Percentiles rank a stretch among this genome's conserved stretches.
phyloP scores from a whole-genome alignment of 2,797 vertebrate genomes.

The Coendou prehensilis region DNA sequence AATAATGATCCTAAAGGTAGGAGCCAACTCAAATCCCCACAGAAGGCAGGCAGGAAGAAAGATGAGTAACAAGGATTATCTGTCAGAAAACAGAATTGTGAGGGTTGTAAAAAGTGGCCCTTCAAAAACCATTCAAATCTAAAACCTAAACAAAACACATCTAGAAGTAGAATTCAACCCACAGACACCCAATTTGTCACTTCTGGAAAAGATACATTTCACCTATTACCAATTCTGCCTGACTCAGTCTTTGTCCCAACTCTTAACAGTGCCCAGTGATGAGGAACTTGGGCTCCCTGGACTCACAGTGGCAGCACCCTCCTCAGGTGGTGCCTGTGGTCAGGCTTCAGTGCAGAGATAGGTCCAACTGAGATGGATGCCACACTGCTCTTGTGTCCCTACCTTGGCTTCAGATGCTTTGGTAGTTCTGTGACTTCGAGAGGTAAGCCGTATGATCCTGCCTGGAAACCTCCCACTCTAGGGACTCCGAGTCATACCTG shows the following conservation, averaged over 20 bases:
- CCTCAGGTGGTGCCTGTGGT: not conserved
- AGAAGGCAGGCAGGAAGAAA: not conserved
- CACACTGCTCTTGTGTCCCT: not conserved
- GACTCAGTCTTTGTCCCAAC: constrained; percentile 41
- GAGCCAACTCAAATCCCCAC: not conserved
- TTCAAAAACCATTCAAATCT: constrained; percentile 30
- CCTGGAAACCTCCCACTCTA: constrained; percentile 27
- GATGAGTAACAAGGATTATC: not conserved
- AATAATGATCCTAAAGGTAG: not conserved
- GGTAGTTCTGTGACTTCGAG: not conserved
- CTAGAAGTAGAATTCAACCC: constrained; percentile 63
- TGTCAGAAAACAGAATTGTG: not conserved
- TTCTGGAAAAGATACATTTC: constrained; percentile 37
- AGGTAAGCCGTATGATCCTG: not conserved
- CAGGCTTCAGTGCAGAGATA: not conserved
- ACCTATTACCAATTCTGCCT: constrained; percentile 57
- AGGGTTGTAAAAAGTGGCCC: constrained; percentile 37
- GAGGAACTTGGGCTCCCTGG: not conserved
- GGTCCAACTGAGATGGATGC: not conserved
- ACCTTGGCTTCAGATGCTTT: not conserved
- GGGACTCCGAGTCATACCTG: not conserved
- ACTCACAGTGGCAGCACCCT: not conserved
- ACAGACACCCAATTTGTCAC: constrained; percentile 43
- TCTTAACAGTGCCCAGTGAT: constrained; percentile 3
- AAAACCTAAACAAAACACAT: constrained; percentile 71